Evolutionary conservation across 2,797 vertebrate genomes (phyloP).

Genomic region (Malurus leucopterus): DNA sequence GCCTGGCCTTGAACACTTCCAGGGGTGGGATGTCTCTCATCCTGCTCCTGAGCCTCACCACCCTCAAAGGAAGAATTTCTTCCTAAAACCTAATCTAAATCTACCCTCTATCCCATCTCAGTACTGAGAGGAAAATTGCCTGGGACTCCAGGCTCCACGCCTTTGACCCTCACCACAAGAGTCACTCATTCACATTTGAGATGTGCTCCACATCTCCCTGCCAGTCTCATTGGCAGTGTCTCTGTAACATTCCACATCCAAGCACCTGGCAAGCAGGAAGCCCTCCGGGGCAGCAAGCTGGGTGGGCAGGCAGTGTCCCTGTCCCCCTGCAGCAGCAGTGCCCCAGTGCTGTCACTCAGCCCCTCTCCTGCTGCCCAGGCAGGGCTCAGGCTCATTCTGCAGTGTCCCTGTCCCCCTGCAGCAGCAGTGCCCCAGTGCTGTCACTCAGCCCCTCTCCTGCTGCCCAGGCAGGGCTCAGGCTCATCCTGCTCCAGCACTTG

Average conservation of each 20-base stretch:
- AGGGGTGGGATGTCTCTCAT: neutral
- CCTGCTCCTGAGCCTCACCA: neutral
- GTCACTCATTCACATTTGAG: neutral
- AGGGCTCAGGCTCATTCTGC: neutral
- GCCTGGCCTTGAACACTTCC: too few species aligned
- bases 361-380: neutral
- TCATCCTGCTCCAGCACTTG: neutral
- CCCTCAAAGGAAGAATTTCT: neutral
- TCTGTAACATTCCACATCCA: neutral
- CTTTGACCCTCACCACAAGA: neutral
- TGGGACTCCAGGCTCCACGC: fast-evolving
- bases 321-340: fast-evolving
- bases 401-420: fast-evolving
- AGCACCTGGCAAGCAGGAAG: neutral
- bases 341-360: neutral
- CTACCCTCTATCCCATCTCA: neutral
- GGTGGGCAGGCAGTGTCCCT: neutral
- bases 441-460: neutral
- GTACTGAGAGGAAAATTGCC: neutral
- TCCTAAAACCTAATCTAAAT: neutral
- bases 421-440: neutral
- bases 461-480: neutral
- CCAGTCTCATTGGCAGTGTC: neutral
- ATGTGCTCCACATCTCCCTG: neutral
- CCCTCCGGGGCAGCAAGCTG: neutral